Evolutionary conservation across 2,888 invertebrate species (phyloP), one percentile per base, ranked within the genome.

Genomic region (Boloria euphrosyne): DNA sequence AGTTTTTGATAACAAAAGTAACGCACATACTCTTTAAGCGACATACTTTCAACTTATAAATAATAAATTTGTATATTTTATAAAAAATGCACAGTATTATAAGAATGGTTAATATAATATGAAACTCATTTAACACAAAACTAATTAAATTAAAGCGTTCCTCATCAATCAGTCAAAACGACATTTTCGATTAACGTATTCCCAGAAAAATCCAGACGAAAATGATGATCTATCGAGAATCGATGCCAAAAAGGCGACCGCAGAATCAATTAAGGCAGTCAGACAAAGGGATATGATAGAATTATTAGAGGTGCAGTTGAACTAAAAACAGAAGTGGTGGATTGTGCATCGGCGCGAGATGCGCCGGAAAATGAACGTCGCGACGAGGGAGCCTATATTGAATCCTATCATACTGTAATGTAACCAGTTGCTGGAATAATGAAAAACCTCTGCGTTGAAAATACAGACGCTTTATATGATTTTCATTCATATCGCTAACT

Each of bases 271-370:
- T 50, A 64, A 64, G 51, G 31, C 51, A 64, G 57, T 52, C 64
- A 57, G 58, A 57, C 58, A 31, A 44, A 64, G 58, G 64, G 51
- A 43, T 58, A 51, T 64, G 57, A 58, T 64, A 57, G 58, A 64
- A 64, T 64, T 64, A 64, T 64, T 64, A 64, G 57, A 64, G 64
- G 57, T 64, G 58, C 51, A 58, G 50, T 58, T 53, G 53, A 62
- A 54, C 62, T 62, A 53, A 64, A 64, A 64, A 64, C 58, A 58
- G 58, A 46, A 64, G 57, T 49, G 16, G 27, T 31, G 59, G 59
- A 27, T 46, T 59, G 59, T 51, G n/a, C 63, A 64, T 43, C 63
- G 63, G 17, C 44, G 57, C 55, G 63, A 57, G 63, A 64, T 64
- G 63, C 63, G 57, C 63, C 57, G 63, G 55, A 51, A 63, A 63